Percentiles rank a stretch among this genome's conserved stretches.
These are phyloP conservation scores for Phodopus roborovskii DNA, from an alignment of 2,113 vertebrate species.

Conservation along the genomic window DNA sequence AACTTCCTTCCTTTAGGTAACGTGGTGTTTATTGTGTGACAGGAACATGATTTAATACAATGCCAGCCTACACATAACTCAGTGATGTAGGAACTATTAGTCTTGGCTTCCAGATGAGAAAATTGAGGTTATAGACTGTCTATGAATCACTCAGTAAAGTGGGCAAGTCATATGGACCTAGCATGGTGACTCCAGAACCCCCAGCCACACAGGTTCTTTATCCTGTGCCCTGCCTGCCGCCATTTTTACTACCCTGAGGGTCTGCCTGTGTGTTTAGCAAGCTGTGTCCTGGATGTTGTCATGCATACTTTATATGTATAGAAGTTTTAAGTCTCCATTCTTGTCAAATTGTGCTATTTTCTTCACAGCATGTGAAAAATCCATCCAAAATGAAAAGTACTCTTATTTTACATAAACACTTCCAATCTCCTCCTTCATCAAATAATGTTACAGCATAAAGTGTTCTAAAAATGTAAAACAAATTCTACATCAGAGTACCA, in stretches of 20 bases:
- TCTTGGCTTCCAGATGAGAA: constrained; percentile 19
- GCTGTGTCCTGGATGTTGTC: not conserved
- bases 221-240: not conserved
- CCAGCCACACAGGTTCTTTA: not conserved
- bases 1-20: not conserved
- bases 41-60: not conserved
- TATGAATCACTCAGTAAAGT: not conserved
- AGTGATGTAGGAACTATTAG: not conserved
- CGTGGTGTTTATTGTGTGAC: not conserved
- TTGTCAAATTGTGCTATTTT: constrained; percentile 63
- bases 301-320: not conserved
- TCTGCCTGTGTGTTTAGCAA: rapidly evolving
- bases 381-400: constrained; percentile 67
- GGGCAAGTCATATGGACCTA: rapidly evolving
- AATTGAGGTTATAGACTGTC: not conserved
- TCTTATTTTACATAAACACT: constrained; percentile 66
- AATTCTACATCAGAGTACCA: constrained; percentile 52
- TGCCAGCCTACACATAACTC: not conserved
- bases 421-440: constrained; percentile 61
- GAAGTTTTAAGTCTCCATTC: constrained; percentile 34
- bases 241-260: rapidly evolving
- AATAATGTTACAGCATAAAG: constrained; percentile 44
- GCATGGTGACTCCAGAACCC: not conserved
- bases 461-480: constrained; percentile 56
- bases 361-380: constrained; percentile 63